These are phyloP conservation scores for Hemicrepidius hirtus DNA, from an alignment of 2,888 invertebrate species.

Conservation along the genomic window DNA sequence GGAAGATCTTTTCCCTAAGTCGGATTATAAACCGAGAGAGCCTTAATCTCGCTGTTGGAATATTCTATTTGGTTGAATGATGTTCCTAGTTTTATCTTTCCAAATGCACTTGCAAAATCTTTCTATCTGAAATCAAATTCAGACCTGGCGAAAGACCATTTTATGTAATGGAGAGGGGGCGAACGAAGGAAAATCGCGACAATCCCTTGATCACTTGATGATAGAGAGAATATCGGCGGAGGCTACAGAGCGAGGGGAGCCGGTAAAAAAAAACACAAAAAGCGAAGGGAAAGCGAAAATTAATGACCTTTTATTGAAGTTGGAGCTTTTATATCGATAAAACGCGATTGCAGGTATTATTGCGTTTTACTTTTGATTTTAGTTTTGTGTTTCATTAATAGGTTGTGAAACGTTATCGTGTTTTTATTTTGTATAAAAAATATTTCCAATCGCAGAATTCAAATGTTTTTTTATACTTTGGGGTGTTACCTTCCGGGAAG, in stretches of 20 bases:
- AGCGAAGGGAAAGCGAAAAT: conserved; percentile 44
- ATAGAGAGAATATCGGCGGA: conserved; percentile 46
- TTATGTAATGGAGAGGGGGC: conserved; percentile 48
- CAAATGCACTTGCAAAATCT: conserved; percentile 32
- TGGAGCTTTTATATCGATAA: conserved; percentile 36
- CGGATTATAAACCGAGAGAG: conserved; percentile 7
- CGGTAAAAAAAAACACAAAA: conserved; percentile 34
- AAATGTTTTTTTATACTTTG: neutral
- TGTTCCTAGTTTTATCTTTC: conserved; percentile 21
- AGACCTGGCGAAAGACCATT: conserved; percentile 41
- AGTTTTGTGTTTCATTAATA: neutral
- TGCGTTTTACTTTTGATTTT: conserved; percentile 21
- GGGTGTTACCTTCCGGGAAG: no score
- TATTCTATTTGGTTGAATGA: conserved; percentile 28
- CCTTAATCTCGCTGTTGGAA: conserved; percentile 13
- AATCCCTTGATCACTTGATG: conserved; percentile 55
- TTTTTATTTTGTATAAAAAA: neutral
- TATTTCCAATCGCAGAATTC: neutral
- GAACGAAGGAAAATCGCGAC: conserved; percentile 51
- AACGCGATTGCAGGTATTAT: conserved; percentile 26
- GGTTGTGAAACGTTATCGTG: neutral
- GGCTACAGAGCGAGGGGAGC: conserved; percentile 37
- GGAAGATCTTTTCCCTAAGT: neutral
- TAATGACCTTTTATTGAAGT: conserved; percentile 48
- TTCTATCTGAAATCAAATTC: conserved; percentile 41